phyloP scores from a whole-genome alignment of 1,140 invertebrate genomes.

The Diploscapter pachys region DNA sequence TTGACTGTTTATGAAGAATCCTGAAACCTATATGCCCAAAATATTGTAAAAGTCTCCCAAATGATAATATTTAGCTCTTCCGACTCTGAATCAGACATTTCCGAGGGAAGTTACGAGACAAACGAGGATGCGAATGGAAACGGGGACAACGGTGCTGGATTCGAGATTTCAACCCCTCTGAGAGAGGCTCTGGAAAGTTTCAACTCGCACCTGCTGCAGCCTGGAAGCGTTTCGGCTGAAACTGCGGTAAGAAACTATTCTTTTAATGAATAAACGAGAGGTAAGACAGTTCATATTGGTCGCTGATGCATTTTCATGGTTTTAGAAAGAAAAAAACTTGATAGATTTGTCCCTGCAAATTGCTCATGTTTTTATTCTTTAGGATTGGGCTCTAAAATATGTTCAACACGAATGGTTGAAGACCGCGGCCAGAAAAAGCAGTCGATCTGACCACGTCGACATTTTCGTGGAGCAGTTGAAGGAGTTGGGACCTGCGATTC shows the following conservation, averaged over 20 bases:
- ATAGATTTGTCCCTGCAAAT: no score
- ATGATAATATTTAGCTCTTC: no score
- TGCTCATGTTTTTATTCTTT: background rate
- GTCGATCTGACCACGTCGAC: conserved; percentile 50
- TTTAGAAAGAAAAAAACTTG: no score
- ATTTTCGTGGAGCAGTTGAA: conserved; percentile 49
- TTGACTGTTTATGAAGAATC: no score
- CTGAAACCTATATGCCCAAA: no score
- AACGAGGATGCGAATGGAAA: conserved; percentile 15
- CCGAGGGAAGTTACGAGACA: conserved; percentile 41
- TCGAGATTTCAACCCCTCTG: conserved; percentile 36
- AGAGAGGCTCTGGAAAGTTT: conserved; percentile 34
- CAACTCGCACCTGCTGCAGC: conserved; percentile 33
- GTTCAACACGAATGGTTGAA: conserved; percentile 57
- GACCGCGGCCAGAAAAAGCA: conserved; percentile 43
- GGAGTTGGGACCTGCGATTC: conserved; percentile 34
- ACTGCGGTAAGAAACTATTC: conserved; percentile 12
- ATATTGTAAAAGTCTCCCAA: no score
- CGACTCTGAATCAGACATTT: no score
- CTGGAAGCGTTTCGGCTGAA: conserved; percentile 18
- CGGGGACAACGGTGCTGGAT: conserved; percentile 22
- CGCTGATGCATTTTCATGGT: no score
- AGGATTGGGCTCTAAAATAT: conserved; percentile 44
- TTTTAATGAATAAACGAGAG: background rate
- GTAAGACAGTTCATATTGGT: background rate